Evolutionary conservation across 1,140 invertebrate genomes (phyloP).

Genomic region (Matsumurasca onukii): DNA sequence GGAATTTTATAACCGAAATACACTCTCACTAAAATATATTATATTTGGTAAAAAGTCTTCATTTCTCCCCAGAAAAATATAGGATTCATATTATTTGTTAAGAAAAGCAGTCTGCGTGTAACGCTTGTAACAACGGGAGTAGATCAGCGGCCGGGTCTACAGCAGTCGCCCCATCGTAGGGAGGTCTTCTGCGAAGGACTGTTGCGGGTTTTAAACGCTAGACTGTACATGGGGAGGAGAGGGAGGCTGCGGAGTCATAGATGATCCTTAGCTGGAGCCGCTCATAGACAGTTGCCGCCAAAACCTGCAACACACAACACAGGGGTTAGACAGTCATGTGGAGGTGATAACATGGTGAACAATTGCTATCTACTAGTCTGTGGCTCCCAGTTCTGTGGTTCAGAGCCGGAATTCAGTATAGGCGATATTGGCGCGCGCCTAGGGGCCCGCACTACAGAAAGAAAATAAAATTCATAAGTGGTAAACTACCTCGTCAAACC

Average conservation of each 20-base stretch:
- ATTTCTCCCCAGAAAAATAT: conserved; percentile 35
- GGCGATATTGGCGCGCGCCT: too few species aligned
- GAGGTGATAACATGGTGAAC: too few species aligned
- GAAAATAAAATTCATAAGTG: too few species aligned
- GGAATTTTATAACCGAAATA: conserved; percentile 21
- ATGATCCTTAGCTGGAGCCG: background rate
- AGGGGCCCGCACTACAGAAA: too few species aligned
- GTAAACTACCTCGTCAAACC: too few species aligned
- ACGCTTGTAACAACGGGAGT: conserved; percentile 15
- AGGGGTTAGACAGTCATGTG: background rate
- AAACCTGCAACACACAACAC: conserved; percentile 1
- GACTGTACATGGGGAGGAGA: conserved; percentile 78
- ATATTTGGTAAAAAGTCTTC: conserved; percentile 28
- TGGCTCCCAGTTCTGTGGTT: too few species aligned
- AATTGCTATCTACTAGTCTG: too few species aligned
- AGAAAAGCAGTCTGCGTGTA: conserved; percentile 28
- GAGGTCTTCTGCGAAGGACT: conserved; percentile 94
- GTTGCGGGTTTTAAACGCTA: conserved; percentile 92
- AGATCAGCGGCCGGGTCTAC: conserved; percentile 46
- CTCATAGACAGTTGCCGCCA: background rate
- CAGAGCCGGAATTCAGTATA: too few species aligned
- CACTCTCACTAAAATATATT: conserved; percentile 35
- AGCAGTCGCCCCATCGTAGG: conserved; percentile 91
- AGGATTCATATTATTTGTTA: conserved; percentile 26
- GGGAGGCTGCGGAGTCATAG: conserved; percentile 20